phyloP scores from a whole-genome alignment of 1,140 invertebrate genomes.

The Asbolus verrucosus region DNA sequence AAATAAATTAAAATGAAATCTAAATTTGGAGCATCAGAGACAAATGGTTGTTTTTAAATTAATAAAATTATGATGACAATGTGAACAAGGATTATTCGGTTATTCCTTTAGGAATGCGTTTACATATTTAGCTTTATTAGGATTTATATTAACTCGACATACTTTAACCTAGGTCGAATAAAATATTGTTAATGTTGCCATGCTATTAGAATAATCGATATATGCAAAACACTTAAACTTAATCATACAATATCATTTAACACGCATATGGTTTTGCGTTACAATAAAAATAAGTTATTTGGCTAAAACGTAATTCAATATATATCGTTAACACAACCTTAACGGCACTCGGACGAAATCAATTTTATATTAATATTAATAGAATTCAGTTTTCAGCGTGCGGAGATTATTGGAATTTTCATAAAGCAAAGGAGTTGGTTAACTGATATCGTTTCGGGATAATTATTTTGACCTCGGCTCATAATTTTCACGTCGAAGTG shows the following conservation, averaged over 20 bases:
- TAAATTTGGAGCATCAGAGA: conserved; percentile 5
- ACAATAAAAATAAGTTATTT: conserved; percentile 20
- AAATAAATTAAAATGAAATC: conserved; percentile 27
- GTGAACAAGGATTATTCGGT: no score
- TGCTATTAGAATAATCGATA: conserved; percentile 43
- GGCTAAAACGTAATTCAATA: background rate
- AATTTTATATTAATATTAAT: no score
- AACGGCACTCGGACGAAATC: no score
- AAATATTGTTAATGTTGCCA: conserved; percentile 40
- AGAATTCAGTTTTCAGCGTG: no score
- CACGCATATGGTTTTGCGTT: conserved; percentile 32
- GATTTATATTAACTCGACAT: background rate
- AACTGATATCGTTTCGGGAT: no score
- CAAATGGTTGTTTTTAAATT: no score
- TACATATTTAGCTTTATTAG: background rate
- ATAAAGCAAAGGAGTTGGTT: no score
- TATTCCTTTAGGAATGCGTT: background rate
- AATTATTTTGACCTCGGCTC: no score
- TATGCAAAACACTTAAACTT: conserved; percentile 44
- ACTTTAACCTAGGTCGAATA: conserved; percentile 19
- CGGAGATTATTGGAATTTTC: no score
- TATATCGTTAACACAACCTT: background rate
- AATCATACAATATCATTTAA: conserved; percentile 34
- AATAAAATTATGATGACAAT: no score
- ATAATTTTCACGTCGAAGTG: no score